phyloP scores from a whole-genome alignment of 1,140 invertebrate species.

The Drosophila albomicans region DNA sequence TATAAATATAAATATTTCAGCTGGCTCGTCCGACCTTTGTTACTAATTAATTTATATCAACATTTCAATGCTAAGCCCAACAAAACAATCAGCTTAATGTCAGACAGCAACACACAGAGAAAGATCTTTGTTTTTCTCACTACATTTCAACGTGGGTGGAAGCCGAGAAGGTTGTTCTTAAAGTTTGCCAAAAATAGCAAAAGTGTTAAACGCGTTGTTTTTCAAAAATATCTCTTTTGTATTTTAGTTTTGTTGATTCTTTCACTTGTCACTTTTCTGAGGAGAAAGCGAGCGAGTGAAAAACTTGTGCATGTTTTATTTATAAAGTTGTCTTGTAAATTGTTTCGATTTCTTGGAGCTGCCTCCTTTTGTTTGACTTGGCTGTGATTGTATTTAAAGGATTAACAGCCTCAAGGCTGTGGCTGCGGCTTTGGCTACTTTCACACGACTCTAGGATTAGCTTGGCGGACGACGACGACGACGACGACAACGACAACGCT shows the following conservation, averaged over 20 bases:
- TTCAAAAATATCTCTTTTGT: not conserved
- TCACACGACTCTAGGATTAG: conserved; percentile 62
- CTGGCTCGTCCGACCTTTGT: conserved; percentile 50
- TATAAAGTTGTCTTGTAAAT: conserved; percentile 19
- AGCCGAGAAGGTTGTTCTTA: not conserved
- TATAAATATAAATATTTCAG: conserved; percentile 60
- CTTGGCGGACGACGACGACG: conserved; percentile 10
- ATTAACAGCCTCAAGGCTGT: conserved; percentile 76
- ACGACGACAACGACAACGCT: not conserved
- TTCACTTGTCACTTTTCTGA: not conserved
- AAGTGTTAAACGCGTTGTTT: not conserved
- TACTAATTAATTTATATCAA: conserved; percentile 83
- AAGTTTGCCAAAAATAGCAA: not conserved
- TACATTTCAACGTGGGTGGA: not conserved
- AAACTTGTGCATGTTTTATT: conserved; percentile 14
- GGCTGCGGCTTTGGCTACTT: conserved; percentile 77
- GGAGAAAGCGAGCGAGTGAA: too few species aligned
- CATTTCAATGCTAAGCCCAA: conserved; percentile 82
- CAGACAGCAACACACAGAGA: conserved; percentile 43
- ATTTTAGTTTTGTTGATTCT: conserved; percentile 6
- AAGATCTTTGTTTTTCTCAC: not conserved
- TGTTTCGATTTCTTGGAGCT: conserved; percentile 19
- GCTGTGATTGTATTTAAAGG: conserved; percentile 69
- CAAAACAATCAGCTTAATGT: conserved; percentile 82
- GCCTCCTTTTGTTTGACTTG: conserved; percentile 44